A percentile compares a stretch with the other conserved stretches of the same genome.
phyloP scores from a whole-genome alignment of 2,797 vertebrate genomes.

The Peromyscus melanophrys region DNA sequence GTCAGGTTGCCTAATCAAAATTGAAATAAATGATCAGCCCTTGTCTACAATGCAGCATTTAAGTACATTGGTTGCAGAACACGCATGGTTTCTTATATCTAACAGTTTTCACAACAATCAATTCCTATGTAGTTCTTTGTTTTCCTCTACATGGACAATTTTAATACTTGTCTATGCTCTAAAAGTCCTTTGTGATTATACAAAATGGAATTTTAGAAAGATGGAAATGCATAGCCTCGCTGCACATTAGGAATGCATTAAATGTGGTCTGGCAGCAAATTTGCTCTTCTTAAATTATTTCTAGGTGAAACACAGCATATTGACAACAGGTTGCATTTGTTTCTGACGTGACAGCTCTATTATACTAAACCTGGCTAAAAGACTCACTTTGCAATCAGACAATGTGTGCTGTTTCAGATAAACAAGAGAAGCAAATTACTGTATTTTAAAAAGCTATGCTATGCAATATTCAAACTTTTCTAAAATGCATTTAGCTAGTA shows the following conservation, averaged over 20 bases:
- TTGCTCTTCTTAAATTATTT: conserved; percentile 66
- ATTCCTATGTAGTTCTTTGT: not conserved
- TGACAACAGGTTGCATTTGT: conserved; percentile 52
- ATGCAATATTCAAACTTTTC: not conserved
- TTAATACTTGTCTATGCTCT: conserved; percentile 30
- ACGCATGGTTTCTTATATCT: not conserved
- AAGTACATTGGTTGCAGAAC: not conserved
- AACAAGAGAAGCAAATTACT: not conserved
- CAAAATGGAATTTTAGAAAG: not conserved
- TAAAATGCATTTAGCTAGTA: not conserved
- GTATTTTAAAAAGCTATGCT: conserved; percentile 22
- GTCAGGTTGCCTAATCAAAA: not conserved
- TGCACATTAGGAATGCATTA: conserved; percentile 68
- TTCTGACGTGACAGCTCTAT: conserved; percentile 63
- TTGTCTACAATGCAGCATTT: not conserved
- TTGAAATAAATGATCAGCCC: not conserved
- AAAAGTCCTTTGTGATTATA: conserved; percentile 43
- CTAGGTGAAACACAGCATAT: conserved; percentile 42
- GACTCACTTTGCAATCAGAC: conserved; percentile 35
- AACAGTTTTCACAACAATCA: conserved; percentile 11
- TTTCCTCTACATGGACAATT: conserved; percentile 11
- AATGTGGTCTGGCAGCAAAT: conserved; percentile 67
- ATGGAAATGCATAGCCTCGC: not conserved
- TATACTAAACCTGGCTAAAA: not conserved
- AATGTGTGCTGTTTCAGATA: not conserved